phyloP scores from a whole-genome alignment of 53 echinoderm and acorn worm species.

The Zoroaster sp. region DNA sequence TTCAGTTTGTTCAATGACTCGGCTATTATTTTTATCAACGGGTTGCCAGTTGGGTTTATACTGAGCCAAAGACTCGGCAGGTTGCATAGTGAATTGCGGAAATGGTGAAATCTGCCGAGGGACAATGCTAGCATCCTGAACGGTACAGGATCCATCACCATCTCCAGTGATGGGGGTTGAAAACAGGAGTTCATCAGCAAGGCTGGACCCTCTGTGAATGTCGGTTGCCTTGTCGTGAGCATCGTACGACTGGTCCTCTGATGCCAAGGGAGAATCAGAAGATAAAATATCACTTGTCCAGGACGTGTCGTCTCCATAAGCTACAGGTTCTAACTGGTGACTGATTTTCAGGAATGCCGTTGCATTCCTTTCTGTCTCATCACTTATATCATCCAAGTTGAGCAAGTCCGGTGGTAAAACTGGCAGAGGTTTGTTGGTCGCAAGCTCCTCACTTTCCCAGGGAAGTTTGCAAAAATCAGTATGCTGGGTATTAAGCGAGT shows the following conservation, averaged over 20 bases:
- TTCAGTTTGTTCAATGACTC: neutral
- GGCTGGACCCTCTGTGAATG: neutral
- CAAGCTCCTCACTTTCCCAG: neutral
- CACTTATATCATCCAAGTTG: neutral
- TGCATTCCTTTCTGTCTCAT: neutral
- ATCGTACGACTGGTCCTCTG: neutral
- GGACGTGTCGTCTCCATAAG: neutral
- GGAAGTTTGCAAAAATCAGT: neutral
- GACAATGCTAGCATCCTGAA: neutral
- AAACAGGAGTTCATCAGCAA: conserved; percentile 9
- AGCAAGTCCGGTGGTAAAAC: neutral
- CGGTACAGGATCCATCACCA: neutral
- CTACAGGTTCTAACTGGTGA: neutral
- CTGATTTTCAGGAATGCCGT: neutral
- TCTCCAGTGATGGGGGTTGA: neutral
- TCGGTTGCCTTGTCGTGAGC: too few species aligned
- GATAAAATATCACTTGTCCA: conserved; percentile 12
- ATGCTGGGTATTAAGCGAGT: neutral
- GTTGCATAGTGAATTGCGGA: neutral
- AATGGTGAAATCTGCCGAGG: neutral
- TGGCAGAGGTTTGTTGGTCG: neutral
- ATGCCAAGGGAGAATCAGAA: neutral
- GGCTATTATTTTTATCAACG: neutral
- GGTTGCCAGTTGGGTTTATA: neutral
- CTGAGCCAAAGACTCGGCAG: neutral